phyloP scores from a whole-genome alignment of 1,140 invertebrate genomes.

The Ips nitidus region DNA sequence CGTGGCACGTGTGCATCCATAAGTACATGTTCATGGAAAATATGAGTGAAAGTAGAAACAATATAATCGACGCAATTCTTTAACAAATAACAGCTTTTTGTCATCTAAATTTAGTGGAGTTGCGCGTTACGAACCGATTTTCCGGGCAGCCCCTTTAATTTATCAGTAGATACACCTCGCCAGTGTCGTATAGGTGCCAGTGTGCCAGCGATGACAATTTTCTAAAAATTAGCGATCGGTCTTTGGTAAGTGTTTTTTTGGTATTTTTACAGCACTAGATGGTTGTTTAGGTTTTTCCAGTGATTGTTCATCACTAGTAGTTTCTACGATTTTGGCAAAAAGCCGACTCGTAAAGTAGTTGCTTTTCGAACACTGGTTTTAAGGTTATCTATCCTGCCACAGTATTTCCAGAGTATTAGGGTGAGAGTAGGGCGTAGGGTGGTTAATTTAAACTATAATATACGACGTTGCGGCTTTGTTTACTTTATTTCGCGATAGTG shows the following conservation, averaged over 20 bases:
- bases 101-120: conserved; percentile 53
- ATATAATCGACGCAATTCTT: conserved; percentile 45
- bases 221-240: conserved; percentile 50
- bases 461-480: too few relatives aligned
- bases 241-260: conserved; percentile 47
- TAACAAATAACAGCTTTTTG: conserved; percentile 53
- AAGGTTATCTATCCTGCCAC: too few relatives aligned
- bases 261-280: neutral
- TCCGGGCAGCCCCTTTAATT: conserved; percentile 51
- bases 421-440: too few relatives aligned
- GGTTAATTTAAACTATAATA: too few relatives aligned
- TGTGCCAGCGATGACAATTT: conserved; percentile 52
- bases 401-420: too few relatives aligned
- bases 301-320: neutral
- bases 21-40: conserved; percentile 5
- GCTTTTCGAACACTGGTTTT: too few relatives aligned
- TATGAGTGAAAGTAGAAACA: conserved; percentile 33
- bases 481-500: too few relatives aligned
- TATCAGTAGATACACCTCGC: conserved; percentile 53
- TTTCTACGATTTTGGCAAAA: too few relatives aligned
- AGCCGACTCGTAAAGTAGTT: too few relatives aligned
- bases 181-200: conserved; percentile 53
- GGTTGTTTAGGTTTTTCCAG: neutral
- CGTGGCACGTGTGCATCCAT: too few relatives aligned
- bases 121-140: conserved; percentile 49